Conservation (phyloP, 1,140 invertebrate species). For the Solenopsis invicta region DNA sequence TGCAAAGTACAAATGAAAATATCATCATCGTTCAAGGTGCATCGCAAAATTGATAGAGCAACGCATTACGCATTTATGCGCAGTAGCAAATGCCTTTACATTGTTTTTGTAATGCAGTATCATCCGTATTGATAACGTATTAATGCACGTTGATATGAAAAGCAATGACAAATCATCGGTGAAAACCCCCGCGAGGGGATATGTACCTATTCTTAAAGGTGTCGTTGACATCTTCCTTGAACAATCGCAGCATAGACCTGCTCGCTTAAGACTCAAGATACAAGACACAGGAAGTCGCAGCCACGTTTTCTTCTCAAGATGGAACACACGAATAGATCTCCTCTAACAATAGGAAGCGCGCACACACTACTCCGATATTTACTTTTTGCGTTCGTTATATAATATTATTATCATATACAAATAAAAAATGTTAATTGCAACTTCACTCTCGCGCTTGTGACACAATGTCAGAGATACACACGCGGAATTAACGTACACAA, state of each 20-base stretch:
- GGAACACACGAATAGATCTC: not conserved
- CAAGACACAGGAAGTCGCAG: not conserved
- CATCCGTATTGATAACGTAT: constrained; percentile 10
- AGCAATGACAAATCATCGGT: not conserved
- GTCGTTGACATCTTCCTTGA: constrained; percentile 74
- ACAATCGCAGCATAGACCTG: constrained; percentile 29
- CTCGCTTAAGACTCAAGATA: constrained; percentile 7
- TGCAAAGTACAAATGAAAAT: not conserved
- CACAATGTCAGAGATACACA: not conserved
- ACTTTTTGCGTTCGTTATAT: not conserved
- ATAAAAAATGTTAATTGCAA: constrained; percentile 11
- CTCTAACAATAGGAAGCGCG: not conserved
- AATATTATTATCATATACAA: not conserved
- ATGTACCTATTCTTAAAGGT: constrained; percentile 73
- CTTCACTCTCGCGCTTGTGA: not conserved
- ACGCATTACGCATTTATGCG: constrained; percentile 7
- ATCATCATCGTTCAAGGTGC: not conserved
- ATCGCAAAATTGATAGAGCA: not conserved
- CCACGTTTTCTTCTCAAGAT: not conserved
- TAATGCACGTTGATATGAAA: not conserved
- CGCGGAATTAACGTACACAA: not conserved
- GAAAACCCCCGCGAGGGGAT: constrained; percentile 63
- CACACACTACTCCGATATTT: not conserved
- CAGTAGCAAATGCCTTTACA: not conserved
- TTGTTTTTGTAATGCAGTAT: not conserved